Conservation (phyloP, 2,113 vertebrate genomes). For the Dasyprocta punctata region DNA sequence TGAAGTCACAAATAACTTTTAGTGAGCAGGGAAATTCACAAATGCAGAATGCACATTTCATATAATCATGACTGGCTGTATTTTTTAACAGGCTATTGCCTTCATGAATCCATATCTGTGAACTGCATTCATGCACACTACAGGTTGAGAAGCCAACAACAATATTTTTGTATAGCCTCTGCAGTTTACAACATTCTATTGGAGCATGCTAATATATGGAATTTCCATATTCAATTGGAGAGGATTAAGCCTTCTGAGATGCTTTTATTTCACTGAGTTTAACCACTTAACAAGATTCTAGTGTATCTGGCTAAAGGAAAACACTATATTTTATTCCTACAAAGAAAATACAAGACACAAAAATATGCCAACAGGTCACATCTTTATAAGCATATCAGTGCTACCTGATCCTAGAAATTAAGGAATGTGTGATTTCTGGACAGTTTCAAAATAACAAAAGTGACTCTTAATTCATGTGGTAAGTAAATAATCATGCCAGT, state of each 20-base stretch:
- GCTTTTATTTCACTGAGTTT: slow-evolving; percentile 6
- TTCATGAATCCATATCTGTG: background rate
- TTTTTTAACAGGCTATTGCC: background rate
- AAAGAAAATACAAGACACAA: background rate
- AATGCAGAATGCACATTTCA: background rate
- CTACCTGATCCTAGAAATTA: slow-evolving; percentile 48
- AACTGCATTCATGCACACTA: rapidly evolving
- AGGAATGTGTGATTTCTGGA: slow-evolving; percentile 16
- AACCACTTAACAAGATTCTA: slow-evolving; percentile 43
- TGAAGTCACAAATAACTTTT: background rate
- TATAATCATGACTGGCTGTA: background rate
- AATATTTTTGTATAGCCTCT: rapidly evolving
- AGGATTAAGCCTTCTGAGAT: background rate
- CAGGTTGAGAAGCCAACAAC: background rate
- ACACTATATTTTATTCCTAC: background rate
- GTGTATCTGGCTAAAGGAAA: background rate
- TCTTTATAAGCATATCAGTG: background rate
- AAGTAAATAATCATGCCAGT: slow-evolving; percentile 24
- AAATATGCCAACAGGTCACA: background rate
- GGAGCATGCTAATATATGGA: background rate
- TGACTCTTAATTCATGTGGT: slow-evolving; percentile 7
- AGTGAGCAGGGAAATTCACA: background rate
- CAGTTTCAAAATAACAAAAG: slow-evolving; percentile 37
- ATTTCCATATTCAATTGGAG: background rate
- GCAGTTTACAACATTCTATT: background rate